Base-by-base conservation (phyloP, 2,113 vertebrate genomes). In the Gracilinanus agilis region DNA sequence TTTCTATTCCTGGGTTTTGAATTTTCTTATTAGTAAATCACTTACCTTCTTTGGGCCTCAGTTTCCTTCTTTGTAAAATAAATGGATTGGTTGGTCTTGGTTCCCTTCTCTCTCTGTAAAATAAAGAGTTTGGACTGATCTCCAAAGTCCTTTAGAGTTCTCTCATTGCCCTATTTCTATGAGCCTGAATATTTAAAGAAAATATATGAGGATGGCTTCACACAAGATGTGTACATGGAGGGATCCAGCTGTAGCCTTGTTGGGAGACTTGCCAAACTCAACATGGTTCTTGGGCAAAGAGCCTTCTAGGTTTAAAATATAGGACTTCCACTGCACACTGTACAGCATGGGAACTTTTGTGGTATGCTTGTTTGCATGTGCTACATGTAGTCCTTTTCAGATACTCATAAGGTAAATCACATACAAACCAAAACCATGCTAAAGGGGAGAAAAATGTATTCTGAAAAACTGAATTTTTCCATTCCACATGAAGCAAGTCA, bases 291-390 rank as follows among this genome's bases (percentile, higher is more conserved):
- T 24, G 25, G 10, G 16, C 2, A 3, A 6, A 44, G 34, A 2
- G 40, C 9, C 53, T 96, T 94, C 58, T 89, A 95, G 93, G 10
- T 90, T 91, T 54, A 91, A 34, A 54, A 93, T 95, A 94, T 44
- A 55, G 54, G 25, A 75, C 24, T 27, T 56, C 92, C 0, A 7
- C 92, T 90, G 3, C 8, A 91, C 58, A 75, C 29, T 24, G 11
- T 92, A 29, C 61, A 90, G 54, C 93, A 58, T 40, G 24, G 44
- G 90, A 61, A 95, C 13, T 1, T 54, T 61, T 93, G 12, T n/a
- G 55, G n/a, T 75, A 49, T 95, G 53, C 88, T 24, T 93, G 6
- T 91, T 27, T 49, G 27, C 89, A 92, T 24, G 54, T 55, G 55
- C 21, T n/a, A 40, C 13, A 24, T 89, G 89, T 3, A 89, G 25